These are phyloP conservation scores for Pristiophorus japonicus DNA, from an alignment of 2,113 vertebrate genomes.

Conservation along the genomic window DNA sequence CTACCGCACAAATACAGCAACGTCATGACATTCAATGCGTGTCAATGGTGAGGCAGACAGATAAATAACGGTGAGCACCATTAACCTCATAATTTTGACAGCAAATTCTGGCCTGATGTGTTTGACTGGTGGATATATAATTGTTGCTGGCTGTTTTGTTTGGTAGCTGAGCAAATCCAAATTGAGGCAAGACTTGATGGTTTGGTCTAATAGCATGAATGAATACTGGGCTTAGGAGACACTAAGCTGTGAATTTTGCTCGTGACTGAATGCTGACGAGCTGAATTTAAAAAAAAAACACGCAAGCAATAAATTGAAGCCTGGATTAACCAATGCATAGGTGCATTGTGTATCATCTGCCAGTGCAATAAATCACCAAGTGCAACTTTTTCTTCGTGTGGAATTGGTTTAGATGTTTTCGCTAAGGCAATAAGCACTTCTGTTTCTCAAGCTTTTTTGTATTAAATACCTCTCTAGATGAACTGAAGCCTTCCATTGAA, in stretches of 20 bases:
- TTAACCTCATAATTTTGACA: neutral
- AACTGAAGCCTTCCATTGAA: neutral
- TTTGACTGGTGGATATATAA: neutral
- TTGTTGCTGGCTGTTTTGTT: neutral
- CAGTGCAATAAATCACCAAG: neutral
- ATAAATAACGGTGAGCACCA: no score
- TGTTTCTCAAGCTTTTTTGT: neutral
- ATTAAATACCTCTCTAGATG: neutral
- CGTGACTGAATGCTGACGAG: neutral
- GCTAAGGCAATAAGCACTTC: neutral
- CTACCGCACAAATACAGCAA: neutral
- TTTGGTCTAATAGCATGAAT: neutral
- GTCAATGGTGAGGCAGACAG: neutral
- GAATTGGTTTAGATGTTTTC: neutral
- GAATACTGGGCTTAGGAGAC: neutral
- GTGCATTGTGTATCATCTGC: neutral
- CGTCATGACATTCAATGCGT: neutral
- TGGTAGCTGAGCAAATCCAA: neutral
- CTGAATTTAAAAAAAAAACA: neutral
- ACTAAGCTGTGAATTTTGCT: conserved; percentile 13
- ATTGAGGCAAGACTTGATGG: neutral
- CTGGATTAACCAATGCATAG: neutral
- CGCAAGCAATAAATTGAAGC: neutral
- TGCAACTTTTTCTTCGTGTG: neutral
- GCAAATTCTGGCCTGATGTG: neutral